A percentile compares a stretch with the other conserved stretches of the same genome.
phyloP scores from a whole-genome alignment of 2,113 vertebrate genomes.

The Lepus europaeus region DNA sequence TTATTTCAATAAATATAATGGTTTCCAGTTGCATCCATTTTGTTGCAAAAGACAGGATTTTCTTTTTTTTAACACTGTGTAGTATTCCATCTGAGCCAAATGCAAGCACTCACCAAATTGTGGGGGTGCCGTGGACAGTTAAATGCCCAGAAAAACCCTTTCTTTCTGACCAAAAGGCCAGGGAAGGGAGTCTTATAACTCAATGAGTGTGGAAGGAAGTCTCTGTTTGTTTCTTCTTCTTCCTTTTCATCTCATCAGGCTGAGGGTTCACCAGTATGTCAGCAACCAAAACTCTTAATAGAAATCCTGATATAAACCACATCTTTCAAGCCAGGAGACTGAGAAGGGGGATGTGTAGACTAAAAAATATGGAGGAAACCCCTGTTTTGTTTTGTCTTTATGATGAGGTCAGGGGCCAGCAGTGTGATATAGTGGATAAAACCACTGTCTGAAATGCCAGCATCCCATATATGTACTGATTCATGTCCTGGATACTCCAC shows the following conservation, averaged over 20 bases:
- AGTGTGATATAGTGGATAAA: too few relatives aligned
- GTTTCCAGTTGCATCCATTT: too few relatives aligned
- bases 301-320: background rate
- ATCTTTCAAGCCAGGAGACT: background rate
- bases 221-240: background rate
- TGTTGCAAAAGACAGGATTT: too few relatives aligned
- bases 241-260: background rate
- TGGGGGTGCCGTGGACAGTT: accelerated
- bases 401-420: too few relatives aligned
- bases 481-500: too few relatives aligned
- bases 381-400: conserved; percentile 23
- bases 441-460: too few relatives aligned
- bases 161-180: background rate
- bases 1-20: too few relatives aligned
- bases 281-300: background rate
- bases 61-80: too few relatives aligned
- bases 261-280: background rate
- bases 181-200: background rate
- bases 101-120: background rate
- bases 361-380: background rate
- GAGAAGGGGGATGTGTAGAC: background rate
- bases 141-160: background rate
- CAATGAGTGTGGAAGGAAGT: background rate
- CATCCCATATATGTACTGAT: too few relatives aligned
- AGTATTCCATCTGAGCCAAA: background rate